A percentile compares a stretch with the other conserved stretches of the same genome.
phyloP scores from a whole-genome alignment of 2,888 invertebrate species.

The Noctuana brunneofusca region DNA sequence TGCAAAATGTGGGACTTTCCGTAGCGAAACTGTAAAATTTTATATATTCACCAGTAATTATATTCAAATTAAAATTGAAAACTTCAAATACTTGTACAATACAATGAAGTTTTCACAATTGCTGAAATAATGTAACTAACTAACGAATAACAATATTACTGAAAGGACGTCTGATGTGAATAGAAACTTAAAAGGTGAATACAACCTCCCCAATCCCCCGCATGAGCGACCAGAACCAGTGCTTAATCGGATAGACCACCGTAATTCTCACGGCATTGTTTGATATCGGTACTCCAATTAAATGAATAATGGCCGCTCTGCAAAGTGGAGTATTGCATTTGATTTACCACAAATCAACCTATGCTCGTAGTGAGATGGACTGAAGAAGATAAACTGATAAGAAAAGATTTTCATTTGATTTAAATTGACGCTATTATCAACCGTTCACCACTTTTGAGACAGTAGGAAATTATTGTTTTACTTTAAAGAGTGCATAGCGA shows the following conservation, averaged over 20 bases:
- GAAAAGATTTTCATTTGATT: not conserved
- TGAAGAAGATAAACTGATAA: not conserved
- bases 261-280: slow-evolving; percentile 15
- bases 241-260: slow-evolving; percentile 19
- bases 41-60: no score
- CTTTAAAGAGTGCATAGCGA: not conserved
- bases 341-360: not conserved
- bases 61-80: no score
- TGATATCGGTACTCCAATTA: slow-evolving; percentile 22
- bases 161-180: no score
- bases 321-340: slow-evolving; percentile 10
- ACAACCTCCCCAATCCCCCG: slow-evolving; percentile 2
- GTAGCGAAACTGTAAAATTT: no score
- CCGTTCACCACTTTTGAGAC: no score
- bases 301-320: slow-evolving; percentile 11
- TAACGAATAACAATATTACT: no score
- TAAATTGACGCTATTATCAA: not conserved
- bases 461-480: no score
- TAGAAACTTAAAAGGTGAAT: no score
- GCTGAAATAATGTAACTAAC: no score
- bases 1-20: no score
- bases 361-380: not conserved
- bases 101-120: no score
- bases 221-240: slow-evolving; percentile 17
- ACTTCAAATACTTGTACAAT: no score